Base-by-base conservation (phyloP, 2,888 invertebrate genomes). In the Sphaeridia pumilis region DNA sequence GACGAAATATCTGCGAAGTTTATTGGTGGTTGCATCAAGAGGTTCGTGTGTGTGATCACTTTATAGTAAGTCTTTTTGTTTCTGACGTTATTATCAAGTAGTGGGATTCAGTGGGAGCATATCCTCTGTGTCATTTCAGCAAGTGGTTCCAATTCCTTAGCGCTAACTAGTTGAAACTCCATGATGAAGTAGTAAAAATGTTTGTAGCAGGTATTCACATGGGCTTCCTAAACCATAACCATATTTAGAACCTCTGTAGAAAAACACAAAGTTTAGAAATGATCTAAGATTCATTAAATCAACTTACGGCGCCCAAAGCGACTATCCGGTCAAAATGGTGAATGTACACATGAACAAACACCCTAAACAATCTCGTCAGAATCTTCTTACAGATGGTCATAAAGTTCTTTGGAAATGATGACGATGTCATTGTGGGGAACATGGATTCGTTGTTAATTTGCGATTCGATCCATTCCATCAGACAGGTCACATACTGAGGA, bases 291-390 rank as follows among this genome's bases (percentile, higher is more conserved):
- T 26, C 4, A 49, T 28, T 24, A 20, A 27, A 43, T 22, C n/a
- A 43, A 77, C 82, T 80, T 74, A 88, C 87, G 31, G 89, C 89
- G 64, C 87, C 85, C 66, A 90, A 84, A 42, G 83, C 80, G 24
- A 87, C 83, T 57, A 92, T 78, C 66, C 87, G 78, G 69, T 92
- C 89, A 70, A 92, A 93, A 70, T 92, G 92, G 72, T 92, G 90
- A 59, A 92, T 92, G 69, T 92, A 92, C 41, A 90, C 88, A 70
- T 92, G 90, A 1, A 92, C 90, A 71, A 92, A 92, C 3, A 92
- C 88, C 62, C 90, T 75, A 71, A 88, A 90, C 41, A 92, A 73
- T 46, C 90, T 76, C 0, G 89, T 88, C 63, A 92, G 71, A 59
- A 92, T 89, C 73, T 92, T 92, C 66, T 86, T 82, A 68, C 87